These are phyloP conservation scores for Lepidocyrtinus sp. DNA, from an alignment of 2,888 invertebrate species.

Conservation along the genomic window DNA sequence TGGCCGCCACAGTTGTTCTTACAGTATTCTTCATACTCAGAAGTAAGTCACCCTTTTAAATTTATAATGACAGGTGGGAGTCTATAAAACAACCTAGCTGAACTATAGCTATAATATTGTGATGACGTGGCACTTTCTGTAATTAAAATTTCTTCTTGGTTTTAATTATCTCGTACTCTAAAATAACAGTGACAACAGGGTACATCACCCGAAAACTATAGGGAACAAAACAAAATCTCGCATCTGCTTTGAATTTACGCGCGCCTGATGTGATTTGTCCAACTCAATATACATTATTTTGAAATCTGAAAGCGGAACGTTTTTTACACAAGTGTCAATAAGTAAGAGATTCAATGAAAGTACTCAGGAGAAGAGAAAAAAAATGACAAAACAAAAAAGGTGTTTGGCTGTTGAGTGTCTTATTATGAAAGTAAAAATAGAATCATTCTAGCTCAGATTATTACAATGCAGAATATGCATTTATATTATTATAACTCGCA, in stretches of 20 bases:
- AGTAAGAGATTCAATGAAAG: neutral
- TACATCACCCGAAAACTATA: slow-evolving; percentile 13
- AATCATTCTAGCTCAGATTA: too few species aligned
- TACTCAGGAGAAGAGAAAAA: too few species aligned
- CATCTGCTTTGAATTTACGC: neutral
- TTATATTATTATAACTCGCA: too few species aligned
- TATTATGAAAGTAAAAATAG: too few species aligned
- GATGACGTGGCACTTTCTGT: neutral
- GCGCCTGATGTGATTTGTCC: slow-evolving; percentile 7
- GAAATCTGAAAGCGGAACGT: slow-evolving; percentile 50
- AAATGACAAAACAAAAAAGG: too few species aligned
- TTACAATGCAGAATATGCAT: too few species aligned
- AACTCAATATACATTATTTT: slow-evolving; percentile 3
- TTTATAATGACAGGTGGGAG: neutral
- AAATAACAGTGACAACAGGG: slow-evolving; percentile 5
- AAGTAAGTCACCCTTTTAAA: slow-evolving; percentile 61
- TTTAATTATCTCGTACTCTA: neutral
- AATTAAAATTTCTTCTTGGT: slow-evolving; percentile 2
- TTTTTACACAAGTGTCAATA: slow-evolving; percentile 30
- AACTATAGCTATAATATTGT: neutral
- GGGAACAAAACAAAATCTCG: neutral
- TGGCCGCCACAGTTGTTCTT: slow-evolving; percentile 69
- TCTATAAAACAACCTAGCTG: neutral
- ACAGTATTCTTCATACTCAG: slow-evolving; percentile 70
- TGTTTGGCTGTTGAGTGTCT: too few species aligned